Conservation (phyloP, 2,888 invertebrate species). For the Rugalucina vietnamica region DNA sequence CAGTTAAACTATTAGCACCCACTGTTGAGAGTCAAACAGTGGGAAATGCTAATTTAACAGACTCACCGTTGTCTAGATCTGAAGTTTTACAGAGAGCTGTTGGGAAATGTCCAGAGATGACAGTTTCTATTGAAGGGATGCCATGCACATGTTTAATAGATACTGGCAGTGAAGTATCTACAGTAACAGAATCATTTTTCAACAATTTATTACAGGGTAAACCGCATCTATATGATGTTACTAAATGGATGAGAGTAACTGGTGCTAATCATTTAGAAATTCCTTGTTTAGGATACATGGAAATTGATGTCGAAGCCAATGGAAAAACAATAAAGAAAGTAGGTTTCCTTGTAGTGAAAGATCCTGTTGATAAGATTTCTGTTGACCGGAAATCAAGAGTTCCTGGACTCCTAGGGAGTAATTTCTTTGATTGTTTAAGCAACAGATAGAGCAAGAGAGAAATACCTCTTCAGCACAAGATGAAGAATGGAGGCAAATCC, state of each 20-base stretch:
- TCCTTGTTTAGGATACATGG: neutral
- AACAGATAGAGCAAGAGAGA: neutral
- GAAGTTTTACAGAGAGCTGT: neutral
- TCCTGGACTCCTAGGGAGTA: constrained; percentile 3
- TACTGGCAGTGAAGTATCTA: neutral
- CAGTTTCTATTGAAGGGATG: neutral
- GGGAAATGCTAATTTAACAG: neutral
- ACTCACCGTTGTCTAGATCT: neutral
- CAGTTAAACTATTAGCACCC: neutral
- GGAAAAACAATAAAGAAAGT: neutral
- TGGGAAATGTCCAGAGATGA: neutral
- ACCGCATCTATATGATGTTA: neutral
- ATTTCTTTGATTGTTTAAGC: neutral
- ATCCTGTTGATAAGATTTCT: neutral
- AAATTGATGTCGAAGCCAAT: neutral
- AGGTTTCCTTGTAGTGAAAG: neutral
- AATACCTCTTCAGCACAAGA: neutral
- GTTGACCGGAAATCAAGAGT: neutral
- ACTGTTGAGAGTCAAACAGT: constrained; percentile 2
- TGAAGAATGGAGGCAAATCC: neutral
- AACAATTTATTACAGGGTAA: neutral
- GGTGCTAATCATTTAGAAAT: constrained; percentile 1
- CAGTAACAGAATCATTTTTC: neutral
- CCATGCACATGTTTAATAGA: neutral
- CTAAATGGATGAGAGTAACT: constrained; percentile 2